phyloP scores from a whole-genome alignment of 2,888 invertebrate genomes.

The Thecophora atra region DNA sequence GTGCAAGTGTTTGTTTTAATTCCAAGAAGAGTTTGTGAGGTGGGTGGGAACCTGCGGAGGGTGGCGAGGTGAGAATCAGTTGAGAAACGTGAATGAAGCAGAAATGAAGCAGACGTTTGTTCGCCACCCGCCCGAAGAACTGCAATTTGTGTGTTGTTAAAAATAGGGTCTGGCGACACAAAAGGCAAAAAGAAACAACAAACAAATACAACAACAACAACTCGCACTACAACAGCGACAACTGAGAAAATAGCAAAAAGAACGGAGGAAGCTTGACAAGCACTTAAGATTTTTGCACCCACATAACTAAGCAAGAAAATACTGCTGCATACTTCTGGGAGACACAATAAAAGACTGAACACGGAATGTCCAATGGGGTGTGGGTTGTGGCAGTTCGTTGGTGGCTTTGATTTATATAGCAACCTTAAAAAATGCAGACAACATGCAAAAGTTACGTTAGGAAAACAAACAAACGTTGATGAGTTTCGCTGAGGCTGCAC shows the following conservation, averaged over 20 bases:
- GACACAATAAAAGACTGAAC: conserved; percentile 22
- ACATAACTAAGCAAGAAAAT: not conserved
- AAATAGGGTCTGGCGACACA: conserved; percentile 8
- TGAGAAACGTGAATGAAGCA: too few relatives aligned
- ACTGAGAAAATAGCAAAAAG: conserved; percentile 37
- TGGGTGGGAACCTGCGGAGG: too few relatives aligned
- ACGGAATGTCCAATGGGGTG: too few relatives aligned
- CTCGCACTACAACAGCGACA: conserved; percentile 35
- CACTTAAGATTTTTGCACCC: conserved; percentile 53
- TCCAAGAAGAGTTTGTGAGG: not conserved
- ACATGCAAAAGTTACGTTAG: not conserved
- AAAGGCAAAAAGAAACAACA: conserved; percentile 34
- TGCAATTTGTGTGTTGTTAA: conserved; percentile 49
- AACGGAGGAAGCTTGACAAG: conserved; percentile 53
- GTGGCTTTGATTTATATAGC: too few relatives aligned
- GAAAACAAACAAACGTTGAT: not conserved
- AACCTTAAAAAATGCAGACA: not conserved
- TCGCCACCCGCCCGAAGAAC: conserved; percentile 37
- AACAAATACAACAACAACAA: conserved; percentile 33
- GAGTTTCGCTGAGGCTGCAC: not conserved
- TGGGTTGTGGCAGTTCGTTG: too few relatives aligned
- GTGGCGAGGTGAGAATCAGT: too few relatives aligned
- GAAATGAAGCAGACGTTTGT: conserved; percentile 7
- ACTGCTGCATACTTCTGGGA: conserved; percentile 24
- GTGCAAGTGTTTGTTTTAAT: conserved; percentile 33